Percentiles rank a stretch among this genome's conserved stretches.
Evolutionary conservation across 2,113 vertebrate genomes (phyloP).

Genomic region (Phodopus roborovskii): DNA sequence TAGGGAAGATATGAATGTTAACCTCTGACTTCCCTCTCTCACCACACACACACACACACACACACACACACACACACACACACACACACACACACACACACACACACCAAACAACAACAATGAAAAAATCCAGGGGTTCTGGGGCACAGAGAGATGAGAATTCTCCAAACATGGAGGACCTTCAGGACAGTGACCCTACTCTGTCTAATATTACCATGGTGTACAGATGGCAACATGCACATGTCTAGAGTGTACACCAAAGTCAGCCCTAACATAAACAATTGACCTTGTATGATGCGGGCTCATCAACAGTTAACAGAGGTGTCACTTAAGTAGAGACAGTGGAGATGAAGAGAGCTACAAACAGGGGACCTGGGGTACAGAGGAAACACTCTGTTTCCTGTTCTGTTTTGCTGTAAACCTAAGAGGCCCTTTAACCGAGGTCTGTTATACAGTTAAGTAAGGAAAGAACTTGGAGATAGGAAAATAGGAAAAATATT

Average conservation of each 20-base stretch:
- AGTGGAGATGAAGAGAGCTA: background rate
- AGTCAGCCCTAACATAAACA: background rate
- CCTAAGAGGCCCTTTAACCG: background rate
- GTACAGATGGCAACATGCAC: too few relatives aligned
- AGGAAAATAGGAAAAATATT: background rate
- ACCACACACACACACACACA: background rate
- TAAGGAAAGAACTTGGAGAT: background rate
- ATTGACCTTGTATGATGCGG: background rate
- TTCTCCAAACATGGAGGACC: background rate
- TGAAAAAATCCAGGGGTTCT: background rate
- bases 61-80: background rate
- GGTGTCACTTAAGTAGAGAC: too few relatives aligned
- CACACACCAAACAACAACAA: background rate
- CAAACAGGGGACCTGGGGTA: rapidly evolving
- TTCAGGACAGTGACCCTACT: background rate
- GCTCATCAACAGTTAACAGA: background rate
- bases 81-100: background rate
- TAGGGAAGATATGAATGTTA: background rate
- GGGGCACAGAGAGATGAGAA: too few relatives aligned
- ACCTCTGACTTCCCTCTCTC: background rate
- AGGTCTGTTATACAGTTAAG: background rate
- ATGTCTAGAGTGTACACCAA: background rate
- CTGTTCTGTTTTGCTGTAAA: background rate
- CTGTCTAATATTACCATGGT: background rate
- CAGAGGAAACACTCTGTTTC: background rate